phyloP scores from a whole-genome alignment of 2,888 invertebrate species.

The Trichacis sp. region DNA sequence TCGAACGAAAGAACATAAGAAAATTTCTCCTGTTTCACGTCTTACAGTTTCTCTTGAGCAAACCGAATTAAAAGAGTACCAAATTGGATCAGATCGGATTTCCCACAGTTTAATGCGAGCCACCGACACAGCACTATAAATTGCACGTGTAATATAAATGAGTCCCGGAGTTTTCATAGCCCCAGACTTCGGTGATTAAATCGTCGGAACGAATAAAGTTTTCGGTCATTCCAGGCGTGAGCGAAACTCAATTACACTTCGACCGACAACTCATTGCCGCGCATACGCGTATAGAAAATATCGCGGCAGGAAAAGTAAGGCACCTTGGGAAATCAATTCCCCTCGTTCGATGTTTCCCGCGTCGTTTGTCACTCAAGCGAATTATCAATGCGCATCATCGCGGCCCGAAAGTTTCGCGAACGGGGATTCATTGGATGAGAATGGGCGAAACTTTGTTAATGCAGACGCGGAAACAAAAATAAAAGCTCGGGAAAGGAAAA shows the following conservation, averaged over 20 bases:
- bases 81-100: slow-evolving; percentile 45
- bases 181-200: slow-evolving; percentile 38
- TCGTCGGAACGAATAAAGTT: slow-evolving; percentile 40
- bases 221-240: slow-evolving; percentile 31
- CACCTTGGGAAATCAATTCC: slow-evolving; percentile 24
- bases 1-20: slow-evolving; percentile 32
- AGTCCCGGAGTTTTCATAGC: slow-evolving; percentile 40
- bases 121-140: slow-evolving; percentile 40
- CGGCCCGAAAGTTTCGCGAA: not conserved
- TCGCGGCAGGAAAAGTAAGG: not conserved
- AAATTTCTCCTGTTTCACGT: slow-evolving; percentile 35
- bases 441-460: not conserved
- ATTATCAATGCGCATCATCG: not conserved
- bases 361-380: not conserved
- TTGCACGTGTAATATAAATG: slow-evolving; percentile 44
- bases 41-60: slow-evolving; percentile 41
- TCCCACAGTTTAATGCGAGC: slow-evolving; percentile 42
- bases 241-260: slow-evolving; percentile 31
- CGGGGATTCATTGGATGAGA: not conserved
- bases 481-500: not conserved
- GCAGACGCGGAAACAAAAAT: not conserved
- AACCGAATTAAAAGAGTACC: slow-evolving; percentile 43
- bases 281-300: not conserved
- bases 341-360: not conserved
- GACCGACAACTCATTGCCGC: slow-evolving; percentile 6